These are phyloP conservation scores for Contarinia nasturtii DNA, from an alignment of 1,140 invertebrate species.

Conservation along the genomic window DNA sequence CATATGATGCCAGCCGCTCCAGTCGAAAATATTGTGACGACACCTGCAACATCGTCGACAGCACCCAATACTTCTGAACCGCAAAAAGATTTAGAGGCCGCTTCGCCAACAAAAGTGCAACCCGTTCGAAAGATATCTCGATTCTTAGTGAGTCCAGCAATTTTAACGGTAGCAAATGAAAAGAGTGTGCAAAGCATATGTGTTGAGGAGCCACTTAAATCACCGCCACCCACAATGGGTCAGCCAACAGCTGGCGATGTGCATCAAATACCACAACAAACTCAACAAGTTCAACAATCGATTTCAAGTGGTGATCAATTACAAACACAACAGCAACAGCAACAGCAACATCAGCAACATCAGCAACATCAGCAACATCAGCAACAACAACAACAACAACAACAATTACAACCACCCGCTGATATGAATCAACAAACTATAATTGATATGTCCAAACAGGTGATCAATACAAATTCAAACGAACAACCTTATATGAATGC, in stretches of 20 bases:
- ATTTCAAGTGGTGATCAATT: not conserved
- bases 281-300: too few species aligned
- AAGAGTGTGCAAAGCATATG: constrained; percentile 1
- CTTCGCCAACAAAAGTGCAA: constrained; percentile 3
- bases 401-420: too few species aligned
- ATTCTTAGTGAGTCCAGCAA: constrained; percentile 54
- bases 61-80: not conserved
- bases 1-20: not conserved
- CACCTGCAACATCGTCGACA: not conserved
- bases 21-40: not conserved
- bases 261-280: too few species aligned
- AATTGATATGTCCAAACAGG: not conserved
- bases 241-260: too few species aligned
- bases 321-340: not conserved
- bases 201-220: not conserved
- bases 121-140: constrained; percentile 53
- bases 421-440: too few species aligned
- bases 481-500: not conserved
- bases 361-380: not conserved
- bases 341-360: not conserved
- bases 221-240: not conserved
- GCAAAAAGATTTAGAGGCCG: not conserved
- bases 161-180: constrained; percentile 25
- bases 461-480: not conserved
- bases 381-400: not conserved